Evolutionary conservation across 1,140 invertebrate species (phyloP), one percentile per base, ranked within the genome.

Genomic region (Cotesia glomerata): DNA sequence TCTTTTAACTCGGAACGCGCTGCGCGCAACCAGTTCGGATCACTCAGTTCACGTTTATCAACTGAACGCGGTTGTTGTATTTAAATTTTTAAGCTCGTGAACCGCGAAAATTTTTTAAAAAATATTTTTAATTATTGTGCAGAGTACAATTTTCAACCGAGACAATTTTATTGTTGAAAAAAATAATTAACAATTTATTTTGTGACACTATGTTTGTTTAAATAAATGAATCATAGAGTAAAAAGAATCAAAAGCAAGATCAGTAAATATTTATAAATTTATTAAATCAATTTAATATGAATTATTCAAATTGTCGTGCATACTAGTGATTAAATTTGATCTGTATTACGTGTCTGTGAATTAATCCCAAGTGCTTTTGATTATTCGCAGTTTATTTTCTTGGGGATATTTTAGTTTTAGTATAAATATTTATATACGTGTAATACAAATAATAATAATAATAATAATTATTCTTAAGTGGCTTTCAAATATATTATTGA

Each of bases 21-120:
- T 18, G 52, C n/a, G 52, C 52, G 52, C 52, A 56, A 9, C 8
- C 7, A 45, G 52, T 18, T 56, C 52, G 36, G 35, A 7, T 35
- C 59, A 36, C 8, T 62, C 59, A 62, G 59, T 62, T 62, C 59
- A 62, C 59, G 59, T 62, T 62, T 62, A 36, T 62, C 59, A 62
- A 35, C 59, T 62, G 59, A n/a, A 62, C 35, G 59, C 35, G 59
- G 13, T 16, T 35, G 32, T 62, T 16, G 59, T 62, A 35, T 62
- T n/a, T 13, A 36, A 1, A 13, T 34, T 26, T 35, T 62, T 13
- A 62, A 13, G 35, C 26, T 35, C 35, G 59, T 4, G 59, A 34
- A 35, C 59, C 59, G 32, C 59, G 35, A 35, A 11, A 62, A 62
- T 13, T 14, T 7, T 7, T 16, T 54, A 54, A 18, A 7, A 14